Conservation (phyloP, 1,140 invertebrate species). For the Uloborus diversus region DNA sequence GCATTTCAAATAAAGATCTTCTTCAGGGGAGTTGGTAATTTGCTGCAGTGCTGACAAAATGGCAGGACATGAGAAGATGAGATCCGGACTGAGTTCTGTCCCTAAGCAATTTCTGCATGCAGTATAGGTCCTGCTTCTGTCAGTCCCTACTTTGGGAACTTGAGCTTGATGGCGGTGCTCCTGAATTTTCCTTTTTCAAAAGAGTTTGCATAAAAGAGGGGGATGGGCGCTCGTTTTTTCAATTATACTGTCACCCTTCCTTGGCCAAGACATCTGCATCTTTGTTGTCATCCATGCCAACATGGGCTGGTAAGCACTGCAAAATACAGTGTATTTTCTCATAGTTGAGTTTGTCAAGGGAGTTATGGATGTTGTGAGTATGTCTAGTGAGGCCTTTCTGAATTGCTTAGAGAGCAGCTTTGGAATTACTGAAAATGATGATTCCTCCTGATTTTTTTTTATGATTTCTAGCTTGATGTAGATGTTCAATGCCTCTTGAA, state of each 20-base stretch:
- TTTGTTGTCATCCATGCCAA: slow-evolving; percentile 1
- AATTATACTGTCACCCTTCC: background rate
- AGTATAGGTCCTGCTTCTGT: background rate
- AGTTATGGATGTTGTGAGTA: background rate
- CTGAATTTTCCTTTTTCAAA: background rate
- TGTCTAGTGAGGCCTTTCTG: background rate
- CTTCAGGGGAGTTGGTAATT: background rate
- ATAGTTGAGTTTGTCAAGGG: background rate
- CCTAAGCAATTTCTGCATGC: too few species aligned
- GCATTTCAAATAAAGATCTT: background rate
- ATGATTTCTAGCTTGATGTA: background rate
- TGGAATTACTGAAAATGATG: background rate
- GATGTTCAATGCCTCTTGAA: background rate
- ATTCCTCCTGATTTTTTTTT: background rate
- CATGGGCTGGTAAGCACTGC: background rate
- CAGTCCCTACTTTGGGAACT: background rate
- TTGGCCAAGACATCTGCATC: background rate
- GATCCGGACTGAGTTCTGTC: too few species aligned
- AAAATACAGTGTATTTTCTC: background rate
- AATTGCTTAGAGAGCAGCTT: background rate
- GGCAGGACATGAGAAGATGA: too few species aligned
- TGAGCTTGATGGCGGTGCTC: background rate
- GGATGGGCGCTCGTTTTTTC: background rate
- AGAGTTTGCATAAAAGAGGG: background rate
- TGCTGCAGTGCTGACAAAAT: background rate